Evolutionary conservation across 2,113 vertebrate species (phyloP).

Genomic region (Lagenorhynchus albirostris): DNA sequence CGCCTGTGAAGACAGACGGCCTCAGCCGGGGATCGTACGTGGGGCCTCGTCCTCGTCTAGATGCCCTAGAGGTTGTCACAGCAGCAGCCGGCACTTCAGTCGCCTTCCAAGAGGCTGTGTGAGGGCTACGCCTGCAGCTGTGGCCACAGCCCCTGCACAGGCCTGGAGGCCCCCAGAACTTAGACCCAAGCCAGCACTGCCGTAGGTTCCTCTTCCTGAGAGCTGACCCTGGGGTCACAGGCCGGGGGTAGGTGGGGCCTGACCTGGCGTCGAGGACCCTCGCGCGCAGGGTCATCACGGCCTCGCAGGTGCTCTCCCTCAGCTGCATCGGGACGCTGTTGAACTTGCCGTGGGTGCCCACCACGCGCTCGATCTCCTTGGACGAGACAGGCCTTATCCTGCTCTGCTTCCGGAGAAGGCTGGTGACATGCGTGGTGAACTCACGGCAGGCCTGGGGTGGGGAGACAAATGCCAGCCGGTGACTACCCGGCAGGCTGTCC

Average conservation of each 20-base stretch:
- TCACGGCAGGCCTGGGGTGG: conserved; percentile 90
- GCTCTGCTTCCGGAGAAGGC: conserved; percentile 92
- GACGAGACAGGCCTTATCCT: conserved; percentile 90
- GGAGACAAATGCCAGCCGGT: neutral
- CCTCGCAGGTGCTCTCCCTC: conserved; percentile 94
- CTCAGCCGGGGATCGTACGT: accelerated
- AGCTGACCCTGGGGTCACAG: neutral
- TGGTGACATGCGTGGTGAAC: conserved; percentile 93
- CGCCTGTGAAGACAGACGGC: conserved; percentile 76
- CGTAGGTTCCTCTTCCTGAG: neutral
- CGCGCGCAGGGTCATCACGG: conserved; percentile 89
- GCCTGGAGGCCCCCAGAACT: neutral
- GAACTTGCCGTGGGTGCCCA: conserved; percentile 91
- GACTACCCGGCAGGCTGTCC: neutral
- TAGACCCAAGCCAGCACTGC: neutral
- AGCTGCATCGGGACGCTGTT: conserved; percentile 94
- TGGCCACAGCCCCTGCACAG: neutral
- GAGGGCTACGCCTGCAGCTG: accelerated
- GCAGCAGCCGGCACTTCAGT: neutral
- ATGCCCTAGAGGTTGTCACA: neutral
- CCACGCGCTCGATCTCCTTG: conserved; percentile 91
- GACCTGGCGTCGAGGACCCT: conserved; percentile 89
- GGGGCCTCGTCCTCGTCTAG: neutral
- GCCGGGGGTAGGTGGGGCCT: accelerated
- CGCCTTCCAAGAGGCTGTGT: neutral